Conservation (phyloP, 2,888 invertebrate genomes). For the Glyphotaelius pellucidus region DNA sequence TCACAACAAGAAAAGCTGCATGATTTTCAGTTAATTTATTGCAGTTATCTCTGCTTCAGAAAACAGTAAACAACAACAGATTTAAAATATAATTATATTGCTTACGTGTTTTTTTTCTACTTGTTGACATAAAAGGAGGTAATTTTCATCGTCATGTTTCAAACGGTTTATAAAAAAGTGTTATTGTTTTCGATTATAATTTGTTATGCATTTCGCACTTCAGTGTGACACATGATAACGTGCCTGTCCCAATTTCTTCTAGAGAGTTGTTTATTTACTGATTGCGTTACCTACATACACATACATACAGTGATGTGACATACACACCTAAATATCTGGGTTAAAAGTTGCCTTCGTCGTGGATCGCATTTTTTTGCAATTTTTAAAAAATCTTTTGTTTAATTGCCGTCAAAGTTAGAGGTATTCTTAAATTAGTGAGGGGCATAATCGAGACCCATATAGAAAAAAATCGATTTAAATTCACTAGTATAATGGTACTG, state of each 20-base stretch:
- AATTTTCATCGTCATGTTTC: not conserved
- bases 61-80: not conserved
- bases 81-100: not conserved
- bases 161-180: not conserved
- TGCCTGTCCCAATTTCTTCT: not conserved
- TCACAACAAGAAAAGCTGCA: not conserved
- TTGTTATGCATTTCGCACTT: not conserved
- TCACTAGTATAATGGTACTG: too few species aligned
- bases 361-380: not conserved
- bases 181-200: not conserved
- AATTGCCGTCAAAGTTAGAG: not conserved
- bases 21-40: not conserved
- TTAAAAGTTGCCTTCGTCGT: not conserved
- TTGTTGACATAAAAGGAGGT: not conserved
- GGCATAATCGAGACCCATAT: not conserved
- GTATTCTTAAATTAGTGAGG: not conserved
- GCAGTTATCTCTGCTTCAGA: not conserved
- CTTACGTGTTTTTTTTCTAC: not conserved
- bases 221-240: not conserved
- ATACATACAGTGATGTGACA: not conserved
- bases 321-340: not conserved
- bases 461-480: not conserved
- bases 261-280: not conserved
- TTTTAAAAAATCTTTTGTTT: constrained; percentile 8
- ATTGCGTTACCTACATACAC: not conserved